These are phyloP conservation scores for Leptopilina clavipes DNA, from an alignment of 1,140 invertebrate genomes.

Conservation along the genomic window DNA sequence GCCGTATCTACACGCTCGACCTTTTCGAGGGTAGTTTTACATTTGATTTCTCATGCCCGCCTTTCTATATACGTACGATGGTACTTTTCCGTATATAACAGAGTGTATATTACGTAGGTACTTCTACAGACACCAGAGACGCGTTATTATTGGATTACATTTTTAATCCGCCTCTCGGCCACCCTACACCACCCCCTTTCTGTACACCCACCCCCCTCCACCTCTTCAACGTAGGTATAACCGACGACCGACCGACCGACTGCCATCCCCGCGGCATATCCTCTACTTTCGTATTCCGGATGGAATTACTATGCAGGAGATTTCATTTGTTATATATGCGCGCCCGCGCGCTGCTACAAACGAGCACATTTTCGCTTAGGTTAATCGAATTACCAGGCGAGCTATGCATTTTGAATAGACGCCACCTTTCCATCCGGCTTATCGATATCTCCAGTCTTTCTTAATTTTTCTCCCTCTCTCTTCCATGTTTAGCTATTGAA, in stretches of 20 bases:
- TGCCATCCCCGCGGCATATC: constrained; percentile 57
- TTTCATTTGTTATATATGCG: constrained; percentile 75
- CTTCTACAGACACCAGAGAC: constrained; percentile 72
- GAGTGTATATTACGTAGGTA: constrained; percentile 61
- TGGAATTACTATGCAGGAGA: constrained; percentile 75
- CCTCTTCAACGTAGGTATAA: constrained; percentile 57
- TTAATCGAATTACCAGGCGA: constrained; percentile 70
- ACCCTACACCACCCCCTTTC: constrained; percentile 42
- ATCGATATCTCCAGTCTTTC: constrained; percentile 47
- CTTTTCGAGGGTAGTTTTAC: constrained; percentile 60
- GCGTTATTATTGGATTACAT: constrained; percentile 76
- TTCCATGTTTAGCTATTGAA: not conserved
- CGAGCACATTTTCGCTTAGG: constrained; percentile 74
- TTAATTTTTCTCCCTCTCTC: not conserved
- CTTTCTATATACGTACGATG: constrained; percentile 53
- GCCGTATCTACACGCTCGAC: constrained; percentile 45
- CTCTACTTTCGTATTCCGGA: constrained; percentile 73
- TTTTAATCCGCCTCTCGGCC: constrained; percentile 73
- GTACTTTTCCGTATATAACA: constrained; percentile 52
- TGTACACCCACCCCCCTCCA: constrained; percentile 33
- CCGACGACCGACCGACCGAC: constrained; percentile 48
- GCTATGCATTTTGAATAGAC: constrained; percentile 72
- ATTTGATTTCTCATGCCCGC: constrained; percentile 57
- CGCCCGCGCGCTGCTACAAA: constrained; percentile 67
- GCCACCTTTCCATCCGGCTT: constrained; percentile 58